These are phyloP conservation scores for Formica exsecta DNA, from an alignment of 1,140 invertebrate species.

Conservation along the genomic window DNA sequence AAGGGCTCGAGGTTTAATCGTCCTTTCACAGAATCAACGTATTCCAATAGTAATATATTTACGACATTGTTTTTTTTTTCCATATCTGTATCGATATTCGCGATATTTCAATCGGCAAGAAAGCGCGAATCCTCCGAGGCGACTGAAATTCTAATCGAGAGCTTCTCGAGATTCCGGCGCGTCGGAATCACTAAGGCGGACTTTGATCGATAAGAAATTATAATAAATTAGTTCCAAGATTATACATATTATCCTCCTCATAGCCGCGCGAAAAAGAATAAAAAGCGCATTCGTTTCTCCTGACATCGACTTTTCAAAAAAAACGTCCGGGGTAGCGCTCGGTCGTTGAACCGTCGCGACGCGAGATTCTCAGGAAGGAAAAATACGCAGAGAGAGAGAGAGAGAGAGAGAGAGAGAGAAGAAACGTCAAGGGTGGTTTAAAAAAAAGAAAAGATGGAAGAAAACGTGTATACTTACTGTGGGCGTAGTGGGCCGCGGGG, in stretches of 20 bases:
- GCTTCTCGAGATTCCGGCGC: background rate
- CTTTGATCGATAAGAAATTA: slow-evolving; percentile 42
- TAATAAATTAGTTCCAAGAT: slow-evolving; percentile 40
- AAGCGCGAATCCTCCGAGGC: background rate
- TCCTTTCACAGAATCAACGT: background rate
- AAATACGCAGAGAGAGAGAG: background rate
- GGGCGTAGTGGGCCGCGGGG: slow-evolving; percentile 84
- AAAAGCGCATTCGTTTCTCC: background rate
- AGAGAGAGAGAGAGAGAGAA: slow-evolving; percentile 11
- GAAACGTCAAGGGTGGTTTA: background rate
- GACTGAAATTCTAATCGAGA: background rate
- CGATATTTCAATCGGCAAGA: background rate
- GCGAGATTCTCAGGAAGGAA: background rate
- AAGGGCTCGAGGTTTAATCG: background rate
- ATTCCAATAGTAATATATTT: background rate
- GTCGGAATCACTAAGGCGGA: slow-evolving; percentile 19
- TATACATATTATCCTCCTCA: slow-evolving; percentile 55
- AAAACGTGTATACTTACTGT: slow-evolving; percentile 83
- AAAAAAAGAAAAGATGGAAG: slow-evolving; percentile 9
- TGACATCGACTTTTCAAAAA: background rate
- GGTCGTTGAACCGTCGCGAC: slow-evolving; percentile 42
- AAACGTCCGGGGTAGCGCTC: slow-evolving; percentile 15
- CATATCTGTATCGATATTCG: background rate
- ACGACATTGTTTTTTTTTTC: no score
- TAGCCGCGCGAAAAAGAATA: slow-evolving; percentile 34